Evolutionary conservation across 2,113 vertebrate species (phyloP).

Genomic region (Phaethornis superciliosus): DNA sequence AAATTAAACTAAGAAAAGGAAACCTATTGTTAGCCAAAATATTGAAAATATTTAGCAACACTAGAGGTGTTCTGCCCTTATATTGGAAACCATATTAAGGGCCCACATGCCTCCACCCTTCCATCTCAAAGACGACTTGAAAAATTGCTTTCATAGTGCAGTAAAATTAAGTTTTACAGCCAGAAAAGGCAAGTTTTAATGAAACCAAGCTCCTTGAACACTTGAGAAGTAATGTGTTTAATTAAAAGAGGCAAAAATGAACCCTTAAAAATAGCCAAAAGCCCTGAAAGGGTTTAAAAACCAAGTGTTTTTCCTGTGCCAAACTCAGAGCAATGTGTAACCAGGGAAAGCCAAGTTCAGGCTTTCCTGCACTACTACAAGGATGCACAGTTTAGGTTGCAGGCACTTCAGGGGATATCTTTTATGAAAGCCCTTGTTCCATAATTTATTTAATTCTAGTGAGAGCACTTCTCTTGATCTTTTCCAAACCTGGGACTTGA

Average conservation of each 20-base stretch:
- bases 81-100: background rate
- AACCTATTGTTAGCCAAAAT: background rate
- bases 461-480: slow-evolving; percentile 6
- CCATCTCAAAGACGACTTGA: background rate
- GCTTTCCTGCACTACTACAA: background rate
- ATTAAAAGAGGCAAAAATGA: background rate
- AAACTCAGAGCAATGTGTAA: background rate
- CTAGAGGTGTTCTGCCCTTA: background rate
- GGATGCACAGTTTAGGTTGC: background rate
- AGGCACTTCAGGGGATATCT: background rate
- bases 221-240: background rate
- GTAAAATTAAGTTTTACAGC: background rate
- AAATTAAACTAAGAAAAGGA: background rate
- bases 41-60: background rate
- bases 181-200: background rate
- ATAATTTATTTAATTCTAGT: slow-evolving; percentile 14
- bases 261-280: background rate
- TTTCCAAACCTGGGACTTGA: background rate
- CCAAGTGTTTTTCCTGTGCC: background rate
- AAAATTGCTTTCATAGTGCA: slow-evolving; percentile 7
- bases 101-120: background rate
- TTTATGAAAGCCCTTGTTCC: background rate
- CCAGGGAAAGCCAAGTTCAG: background rate
- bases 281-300: background rate
- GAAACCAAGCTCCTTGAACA: background rate